Conservation (phyloP, 2,888 invertebrate species). For the Acrobasis consociella region DNA sequence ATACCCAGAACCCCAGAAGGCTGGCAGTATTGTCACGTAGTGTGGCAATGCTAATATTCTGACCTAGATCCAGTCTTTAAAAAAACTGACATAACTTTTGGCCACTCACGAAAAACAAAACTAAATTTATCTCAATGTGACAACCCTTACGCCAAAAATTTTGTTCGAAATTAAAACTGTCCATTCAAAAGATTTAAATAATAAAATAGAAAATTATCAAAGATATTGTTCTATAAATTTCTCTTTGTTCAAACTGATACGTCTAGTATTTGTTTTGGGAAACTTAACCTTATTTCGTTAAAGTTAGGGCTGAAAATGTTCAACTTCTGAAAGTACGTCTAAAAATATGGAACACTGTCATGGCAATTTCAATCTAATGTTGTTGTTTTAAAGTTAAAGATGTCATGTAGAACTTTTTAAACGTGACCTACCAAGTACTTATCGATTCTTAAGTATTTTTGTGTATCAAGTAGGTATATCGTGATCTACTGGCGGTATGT, state of each 20-base stretch:
- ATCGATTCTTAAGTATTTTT: conserved; percentile 1
- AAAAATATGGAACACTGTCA: background rate
- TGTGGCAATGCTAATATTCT: too few relatives aligned
- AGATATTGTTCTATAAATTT: background rate
- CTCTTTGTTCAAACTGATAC: background rate
- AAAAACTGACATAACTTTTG: too few relatives aligned
- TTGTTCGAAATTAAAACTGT: background rate
- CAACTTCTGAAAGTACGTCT: background rate
- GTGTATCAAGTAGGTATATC: background rate
- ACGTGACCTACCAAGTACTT: background rate
- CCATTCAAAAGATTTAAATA: conserved; percentile 2
- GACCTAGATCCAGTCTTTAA: too few relatives aligned
- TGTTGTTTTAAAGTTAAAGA: background rate
- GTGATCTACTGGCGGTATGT: too few relatives aligned
- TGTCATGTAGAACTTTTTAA: background rate
- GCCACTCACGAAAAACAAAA: background rate
- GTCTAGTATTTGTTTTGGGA: background rate
- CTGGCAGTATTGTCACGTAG: too few relatives aligned
- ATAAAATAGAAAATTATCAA: background rate
- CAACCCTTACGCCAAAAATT: background rate
- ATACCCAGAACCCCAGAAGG: too few relatives aligned
- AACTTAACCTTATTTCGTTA: background rate
- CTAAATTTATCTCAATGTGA: background rate
- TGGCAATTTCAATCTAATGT: background rate
- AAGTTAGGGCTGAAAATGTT: background rate